Evolutionary conservation across 2,113 vertebrate genomes (phyloP).

Genomic region (Motacilla alba): DNA sequence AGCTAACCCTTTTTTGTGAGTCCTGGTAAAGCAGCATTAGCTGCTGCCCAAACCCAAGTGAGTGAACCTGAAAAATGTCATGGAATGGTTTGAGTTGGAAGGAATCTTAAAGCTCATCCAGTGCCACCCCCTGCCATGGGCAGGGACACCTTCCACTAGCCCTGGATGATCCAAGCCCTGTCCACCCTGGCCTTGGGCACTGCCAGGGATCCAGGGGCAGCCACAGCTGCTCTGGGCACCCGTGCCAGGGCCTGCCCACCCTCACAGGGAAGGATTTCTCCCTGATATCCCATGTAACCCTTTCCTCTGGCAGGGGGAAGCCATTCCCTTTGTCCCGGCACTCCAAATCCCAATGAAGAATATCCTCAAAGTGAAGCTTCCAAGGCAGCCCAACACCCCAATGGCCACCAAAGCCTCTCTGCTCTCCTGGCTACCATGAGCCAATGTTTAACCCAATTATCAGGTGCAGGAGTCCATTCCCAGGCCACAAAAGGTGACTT

Average conservation of each 20-base stretch:
- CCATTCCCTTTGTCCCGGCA: neutral
- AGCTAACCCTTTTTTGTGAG: neutral
- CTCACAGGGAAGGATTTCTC: rapidly evolving
- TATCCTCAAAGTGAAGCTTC: neutral
- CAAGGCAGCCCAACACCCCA: neutral
- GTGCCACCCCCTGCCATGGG: too few species aligned
- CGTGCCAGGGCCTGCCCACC: neutral
- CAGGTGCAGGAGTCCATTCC: neutral
- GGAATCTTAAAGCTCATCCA: neutral
- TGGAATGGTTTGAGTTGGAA: neutral
- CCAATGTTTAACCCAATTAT: neutral
- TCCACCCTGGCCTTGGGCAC: neutral
- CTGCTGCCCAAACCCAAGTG: neutral
- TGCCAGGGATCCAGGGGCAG: neutral
- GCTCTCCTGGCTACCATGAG: neutral
- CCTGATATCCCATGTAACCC: neutral
- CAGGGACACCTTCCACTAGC: rapidly evolving
- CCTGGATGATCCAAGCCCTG: rapidly evolving
- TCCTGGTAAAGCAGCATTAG: neutral
- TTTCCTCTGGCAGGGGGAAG: neutral
- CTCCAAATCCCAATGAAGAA: neutral
- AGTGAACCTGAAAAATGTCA: neutral
- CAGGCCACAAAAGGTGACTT: neutral
- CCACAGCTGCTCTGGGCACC: neutral
- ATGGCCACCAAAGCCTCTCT: neutral